Base-by-base conservation (phyloP, 2,797 vertebrate species). In the Enteromius afrohamiltoni region DNA sequence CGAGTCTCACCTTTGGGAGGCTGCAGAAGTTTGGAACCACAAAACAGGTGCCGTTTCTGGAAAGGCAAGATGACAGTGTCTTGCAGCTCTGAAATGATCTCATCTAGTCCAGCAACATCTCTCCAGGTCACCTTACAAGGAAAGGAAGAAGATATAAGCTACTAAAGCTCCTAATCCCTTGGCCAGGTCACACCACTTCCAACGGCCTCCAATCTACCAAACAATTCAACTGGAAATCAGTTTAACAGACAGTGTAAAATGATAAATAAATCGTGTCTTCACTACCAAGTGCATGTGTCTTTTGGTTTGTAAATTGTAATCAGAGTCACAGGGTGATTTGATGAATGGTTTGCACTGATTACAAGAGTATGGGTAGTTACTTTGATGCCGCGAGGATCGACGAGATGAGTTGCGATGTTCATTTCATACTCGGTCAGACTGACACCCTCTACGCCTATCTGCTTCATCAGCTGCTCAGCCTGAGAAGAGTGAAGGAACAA, bases 31-130 rank as follows among this genome's bases (percentile, higher is more conserved):
- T 96, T 97, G 79, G 98, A 99, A 88, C 95, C 96, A 73, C 95
- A 92, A 92, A 99, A 96, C 58, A 99, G 94, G 23, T 98, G 96
- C 83, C 96, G 96, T 91, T 99, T 99, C 91, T 96, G 97, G 90
- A 99, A 97, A 26, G 97, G 98, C 80, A 99, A 92, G 88, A 99
- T 98, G 70, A 99, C 97, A 0, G 97, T 98, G 89, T 99, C 97
- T 82, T 98, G 98, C 88, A 99, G 93, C 88, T 99, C 97, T 64
- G 94, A 95, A 88, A 99, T 97, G 29, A 98, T 93, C 83, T 98
- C 97, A 93, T 99, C 97, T 86, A 99, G 94, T 88, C 97, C 97
- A 53, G 97, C 97, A 83, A 99, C 93, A 74, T 96, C 95, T 86
- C 91, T 90, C 95, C 95, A 96, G 10, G 94, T 90, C 79, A 96